Evolutionary conservation across 2,888 invertebrate species (phyloP).

Genomic region (Stegana nigrithorax): DNA sequence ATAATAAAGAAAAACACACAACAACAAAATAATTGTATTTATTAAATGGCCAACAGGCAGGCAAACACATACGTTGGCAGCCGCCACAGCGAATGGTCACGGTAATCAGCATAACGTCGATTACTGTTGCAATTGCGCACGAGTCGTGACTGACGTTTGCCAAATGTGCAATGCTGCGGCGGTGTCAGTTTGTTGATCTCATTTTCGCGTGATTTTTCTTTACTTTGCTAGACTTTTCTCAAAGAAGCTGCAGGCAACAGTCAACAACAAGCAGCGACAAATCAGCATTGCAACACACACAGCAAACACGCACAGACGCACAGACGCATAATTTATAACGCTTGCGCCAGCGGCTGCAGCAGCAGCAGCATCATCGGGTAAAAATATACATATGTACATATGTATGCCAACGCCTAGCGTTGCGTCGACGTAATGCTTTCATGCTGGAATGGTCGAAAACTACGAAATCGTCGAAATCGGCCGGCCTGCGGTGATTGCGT

Average conservation of each 20-base stretch:
- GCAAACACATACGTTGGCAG: not conserved
- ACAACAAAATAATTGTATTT: too few relatives aligned
- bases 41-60: too few relatives aligned
- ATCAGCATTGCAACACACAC: not conserved
- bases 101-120: not conserved
- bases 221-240: not conserved
- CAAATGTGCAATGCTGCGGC: constrained; percentile 8
- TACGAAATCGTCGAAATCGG: too few relatives aligned
- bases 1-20: constrained; percentile 1
- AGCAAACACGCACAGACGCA: too few relatives aligned
- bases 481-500: too few relatives aligned
- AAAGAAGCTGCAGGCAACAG: constrained; percentile 9
- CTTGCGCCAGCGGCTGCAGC: too few relatives aligned
- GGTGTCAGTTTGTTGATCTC: constrained; percentile 44
- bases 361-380: too few relatives aligned
- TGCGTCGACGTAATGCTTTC: too few relatives aligned
- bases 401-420: too few relatives aligned
- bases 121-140: not conserved
- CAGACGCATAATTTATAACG: too few relatives aligned
- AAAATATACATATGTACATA: not conserved
- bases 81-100: not conserved
- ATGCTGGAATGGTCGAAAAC: too few relatives aligned
- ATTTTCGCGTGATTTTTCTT: constrained; percentile 31
- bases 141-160: not conserved
- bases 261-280: not conserved